Conservation (phyloP, 2,797 vertebrate genomes). For the Etheostoma nigrum region DNA sequence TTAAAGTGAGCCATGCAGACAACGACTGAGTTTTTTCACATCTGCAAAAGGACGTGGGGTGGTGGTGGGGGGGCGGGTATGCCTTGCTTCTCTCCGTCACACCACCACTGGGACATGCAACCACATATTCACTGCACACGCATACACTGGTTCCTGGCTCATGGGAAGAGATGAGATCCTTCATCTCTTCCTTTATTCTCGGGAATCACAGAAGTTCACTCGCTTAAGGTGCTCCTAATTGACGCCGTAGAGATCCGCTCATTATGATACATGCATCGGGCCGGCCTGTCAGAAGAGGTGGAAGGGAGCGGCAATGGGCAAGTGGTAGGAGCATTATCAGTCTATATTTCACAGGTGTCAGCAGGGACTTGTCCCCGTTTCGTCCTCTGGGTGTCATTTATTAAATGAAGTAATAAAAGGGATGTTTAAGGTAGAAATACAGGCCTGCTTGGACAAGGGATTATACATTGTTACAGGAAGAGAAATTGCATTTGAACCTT, state of each 20-base stretch:
- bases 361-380: slow-evolving; percentile 71
- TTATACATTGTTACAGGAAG: slow-evolving; percentile 51
- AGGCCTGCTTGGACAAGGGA: slow-evolving; percentile 54
- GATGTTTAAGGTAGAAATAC: slow-evolving; percentile 66
- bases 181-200: slow-evolving; percentile 44
- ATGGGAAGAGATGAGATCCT: slow-evolving; percentile 16
- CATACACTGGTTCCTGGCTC: background rate
- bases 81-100: slow-evolving; percentile 49
- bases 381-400: slow-evolving; percentile 80
- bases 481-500: slow-evolving; percentile 57
- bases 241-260: slow-evolving; percentile 62
- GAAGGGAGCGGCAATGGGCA: slow-evolving; percentile 58
- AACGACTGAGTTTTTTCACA: slow-evolving; percentile 46
- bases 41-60: background rate
- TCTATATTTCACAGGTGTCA: slow-evolving; percentile 77
- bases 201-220: slow-evolving; percentile 49
- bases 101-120: slow-evolving; percentile 41
- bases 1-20: slow-evolving; percentile 67
- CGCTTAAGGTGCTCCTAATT: slow-evolving; percentile 66
- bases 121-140: background rate
- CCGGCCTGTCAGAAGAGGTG: slow-evolving; percentile 62
- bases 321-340: slow-evolving; percentile 76
- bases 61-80: background rate
- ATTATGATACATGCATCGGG: slow-evolving; percentile 71
- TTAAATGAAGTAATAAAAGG: slow-evolving; percentile 73